phyloP scores from a whole-genome alignment of 2,888 invertebrate genomes.

The Tachina lurida region DNA sequence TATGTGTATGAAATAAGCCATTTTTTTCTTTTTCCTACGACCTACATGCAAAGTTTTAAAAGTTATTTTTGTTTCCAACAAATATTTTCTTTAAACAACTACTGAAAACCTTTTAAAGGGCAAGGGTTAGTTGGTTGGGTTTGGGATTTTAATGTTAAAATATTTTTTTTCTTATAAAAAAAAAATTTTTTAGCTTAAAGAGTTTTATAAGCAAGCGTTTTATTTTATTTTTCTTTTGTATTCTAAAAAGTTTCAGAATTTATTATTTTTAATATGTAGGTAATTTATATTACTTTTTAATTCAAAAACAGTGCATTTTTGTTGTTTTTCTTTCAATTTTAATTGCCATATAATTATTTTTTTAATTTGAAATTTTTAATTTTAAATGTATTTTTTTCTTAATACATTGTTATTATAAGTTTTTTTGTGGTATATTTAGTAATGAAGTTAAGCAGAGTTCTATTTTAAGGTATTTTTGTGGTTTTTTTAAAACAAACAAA shows the following conservation, averaged over 20 bases:
- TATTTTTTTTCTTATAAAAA: conserved; percentile 8
- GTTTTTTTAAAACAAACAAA: conserved; percentile 40
- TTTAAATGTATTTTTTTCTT: conserved; percentile 36
- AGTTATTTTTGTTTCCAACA: conserved; percentile 35
- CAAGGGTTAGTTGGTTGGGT: conserved; percentile 1
- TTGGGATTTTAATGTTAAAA: conserved; percentile 14
- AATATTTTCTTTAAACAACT: conserved; percentile 27
- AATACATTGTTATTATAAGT: conserved; percentile 15
- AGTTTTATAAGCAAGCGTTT: conserved; percentile 64
- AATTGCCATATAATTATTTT: conserved; percentile 58
- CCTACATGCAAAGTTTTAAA: conserved; percentile 60
- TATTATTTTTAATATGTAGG: conserved; percentile 28
- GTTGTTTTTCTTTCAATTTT: conserved; percentile 40
- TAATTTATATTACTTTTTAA: conserved; percentile 38
- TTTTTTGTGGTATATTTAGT: conserved; percentile 31
- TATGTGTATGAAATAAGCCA: conserved; percentile 12
- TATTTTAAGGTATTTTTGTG: conserved; percentile 13
- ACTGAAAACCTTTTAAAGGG: conserved; percentile 46
- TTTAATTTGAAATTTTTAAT: conserved; percentile 3
- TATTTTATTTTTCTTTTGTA: conserved; percentile 50
- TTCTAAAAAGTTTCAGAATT: conserved; percentile 59
- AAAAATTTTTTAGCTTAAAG: conserved; percentile 16
- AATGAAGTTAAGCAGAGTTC: conserved; percentile 40
- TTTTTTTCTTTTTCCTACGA: conserved; percentile 27
- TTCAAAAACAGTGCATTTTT: conserved; percentile 64